Percentiles rank a stretch among this genome's conserved stretches.
Conservation (phyloP, 2,888 invertebrate genomes). For the Tipula lateralis region DNA sequence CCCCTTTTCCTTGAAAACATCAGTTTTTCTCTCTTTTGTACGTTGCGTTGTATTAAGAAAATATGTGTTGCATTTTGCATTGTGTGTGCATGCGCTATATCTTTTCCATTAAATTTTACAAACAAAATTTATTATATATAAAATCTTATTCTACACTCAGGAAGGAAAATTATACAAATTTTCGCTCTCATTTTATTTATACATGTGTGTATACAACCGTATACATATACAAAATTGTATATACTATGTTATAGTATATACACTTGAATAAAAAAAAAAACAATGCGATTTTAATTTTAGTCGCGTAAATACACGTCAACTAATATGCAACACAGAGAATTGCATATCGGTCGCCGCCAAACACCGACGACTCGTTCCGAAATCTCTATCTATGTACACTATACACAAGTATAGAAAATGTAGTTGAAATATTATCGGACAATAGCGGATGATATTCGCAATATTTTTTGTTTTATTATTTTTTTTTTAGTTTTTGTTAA, state of each 20-base stretch:
- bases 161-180: constrained; percentile 26
- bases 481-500: background rate
- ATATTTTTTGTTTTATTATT: background rate
- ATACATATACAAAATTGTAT: background rate
- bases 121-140: background rate
- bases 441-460: constrained; percentile 14
- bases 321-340: constrained; percentile 51
- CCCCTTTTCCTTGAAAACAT: background rate
- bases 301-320: constrained; percentile 51
- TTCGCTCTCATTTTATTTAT: constrained; percentile 38
- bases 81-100: constrained; percentile 38
- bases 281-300: constrained; percentile 48
- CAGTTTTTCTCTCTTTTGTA: background rate
- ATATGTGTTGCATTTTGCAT: constrained; percentile 6
- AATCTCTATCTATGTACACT: background rate
- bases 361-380: constrained; percentile 46
- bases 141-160: background rate
- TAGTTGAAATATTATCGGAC: constrained; percentile 12
- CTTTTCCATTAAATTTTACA: constrained; percentile 14
- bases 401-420: background rate
- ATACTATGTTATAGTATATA: background rate
- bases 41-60: background rate
- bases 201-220: background rate
- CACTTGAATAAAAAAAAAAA: background rate
- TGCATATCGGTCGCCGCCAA: constrained; percentile 50